Percentiles rank a stretch among this genome's conserved stretches.
Evolutionary conservation across 2,113 vertebrate species (phyloP).

Genomic region (Macroglossus sobrinus): DNA sequence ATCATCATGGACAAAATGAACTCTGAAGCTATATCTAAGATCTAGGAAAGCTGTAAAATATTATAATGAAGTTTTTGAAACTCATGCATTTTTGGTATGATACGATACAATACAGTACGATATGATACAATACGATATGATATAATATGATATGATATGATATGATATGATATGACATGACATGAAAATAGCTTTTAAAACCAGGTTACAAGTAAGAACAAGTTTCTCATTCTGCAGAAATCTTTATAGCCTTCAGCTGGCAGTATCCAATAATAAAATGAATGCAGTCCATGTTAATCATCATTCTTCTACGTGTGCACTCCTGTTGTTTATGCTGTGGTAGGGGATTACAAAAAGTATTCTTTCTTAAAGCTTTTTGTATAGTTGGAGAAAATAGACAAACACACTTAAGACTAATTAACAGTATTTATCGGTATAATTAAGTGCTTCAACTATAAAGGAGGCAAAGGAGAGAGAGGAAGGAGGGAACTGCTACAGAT

Average conservation of each 20-base stretch:
- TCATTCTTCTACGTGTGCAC: not conserved
- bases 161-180: not conserved
- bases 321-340: not conserved
- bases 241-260: not conserved
- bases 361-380: not conserved
- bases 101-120: too few species aligned
- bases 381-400: not conserved
- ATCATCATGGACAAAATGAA: not conserved
- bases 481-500: not conserved
- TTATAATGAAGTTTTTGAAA: not conserved
- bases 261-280: not conserved
- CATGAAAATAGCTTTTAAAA: conserved; percentile 17
- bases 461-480: not conserved
- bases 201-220: not conserved
- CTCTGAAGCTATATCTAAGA: not conserved
- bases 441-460: not conserved
- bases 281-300: not conserved
- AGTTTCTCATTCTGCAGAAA: conserved; percentile 3
- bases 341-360: not conserved
- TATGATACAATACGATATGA: too few species aligned
- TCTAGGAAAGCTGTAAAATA: conserved; percentile 26
- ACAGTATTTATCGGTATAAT: not conserved
- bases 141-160: not conserved
- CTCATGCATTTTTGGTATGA: too few species aligned
- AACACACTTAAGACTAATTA: not conserved